Evolutionary conservation across 2,113 vertebrate species (phyloP).

Genomic region (Aspidoscelis tigris): DNA sequence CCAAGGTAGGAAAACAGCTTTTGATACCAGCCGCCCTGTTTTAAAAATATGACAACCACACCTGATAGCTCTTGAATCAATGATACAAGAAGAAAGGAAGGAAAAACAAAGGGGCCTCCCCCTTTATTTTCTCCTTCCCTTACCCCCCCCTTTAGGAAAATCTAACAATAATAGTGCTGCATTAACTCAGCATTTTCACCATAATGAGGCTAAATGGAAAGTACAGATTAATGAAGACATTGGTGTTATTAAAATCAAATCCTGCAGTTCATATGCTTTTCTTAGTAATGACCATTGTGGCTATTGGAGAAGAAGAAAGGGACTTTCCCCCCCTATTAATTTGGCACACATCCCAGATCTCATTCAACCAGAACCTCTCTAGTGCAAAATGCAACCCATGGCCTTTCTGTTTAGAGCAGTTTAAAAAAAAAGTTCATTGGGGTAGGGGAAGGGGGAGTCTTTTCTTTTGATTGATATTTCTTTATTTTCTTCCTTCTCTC

Average conservation of each 20-base stretch:
- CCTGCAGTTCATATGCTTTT: constrained; percentile 88
- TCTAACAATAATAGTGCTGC: constrained; percentile 77
- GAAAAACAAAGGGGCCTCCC: constrained; percentile 46
- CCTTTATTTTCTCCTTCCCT: not conserved
- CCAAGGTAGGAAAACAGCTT: constrained; percentile 69
- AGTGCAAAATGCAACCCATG: constrained; percentile 84
- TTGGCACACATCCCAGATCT: constrained; percentile 96
- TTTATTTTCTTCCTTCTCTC: not conserved
- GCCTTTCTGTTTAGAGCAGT: constrained; percentile 84
- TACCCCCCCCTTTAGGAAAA: constrained; percentile 63
- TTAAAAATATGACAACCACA: constrained; percentile 77
- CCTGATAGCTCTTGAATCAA: constrained; percentile 81
- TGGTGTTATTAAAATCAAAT: constrained; percentile 96
- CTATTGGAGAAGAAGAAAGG: constrained; percentile 89
- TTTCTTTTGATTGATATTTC: constrained; percentile 58
- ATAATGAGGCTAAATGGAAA: constrained; percentile 85
- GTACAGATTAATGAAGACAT: constrained; percentile 90
- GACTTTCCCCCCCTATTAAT: constrained; percentile 88
- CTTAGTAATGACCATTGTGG: constrained; percentile 91
- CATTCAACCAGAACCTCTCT: constrained; percentile 95
- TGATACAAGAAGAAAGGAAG: constrained; percentile 69
- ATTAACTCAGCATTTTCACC: constrained; percentile 82
- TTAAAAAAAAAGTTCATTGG: constrained; percentile 64
- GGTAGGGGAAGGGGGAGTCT: not conserved
- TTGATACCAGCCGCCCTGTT: constrained; percentile 66